Percentiles rank a stretch among this genome's conserved stretches.
These are phyloP conservation scores for Pemphigus obesinymphae DNA, from an alignment of 1,140 invertebrate genomes.

Conservation along the genomic window DNA sequence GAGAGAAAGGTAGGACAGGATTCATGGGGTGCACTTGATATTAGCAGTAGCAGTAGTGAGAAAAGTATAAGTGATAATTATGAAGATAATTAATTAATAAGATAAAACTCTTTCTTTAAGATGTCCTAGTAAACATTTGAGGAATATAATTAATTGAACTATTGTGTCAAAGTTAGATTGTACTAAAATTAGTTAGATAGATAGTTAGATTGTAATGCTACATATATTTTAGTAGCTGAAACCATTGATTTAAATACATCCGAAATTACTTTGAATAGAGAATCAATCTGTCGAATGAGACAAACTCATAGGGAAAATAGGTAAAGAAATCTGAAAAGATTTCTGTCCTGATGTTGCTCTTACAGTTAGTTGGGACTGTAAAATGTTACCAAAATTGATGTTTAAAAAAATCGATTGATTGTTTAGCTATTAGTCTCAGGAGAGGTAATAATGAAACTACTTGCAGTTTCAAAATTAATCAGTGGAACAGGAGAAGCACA, in stretches of 20 bases:
- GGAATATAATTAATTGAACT: not conserved
- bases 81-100: no score
- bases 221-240: not conserved
- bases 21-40: no score
- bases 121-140: no score
- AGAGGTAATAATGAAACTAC: not conserved
- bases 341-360: not conserved
- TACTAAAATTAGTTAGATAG: not conserved
- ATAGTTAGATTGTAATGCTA: not conserved
- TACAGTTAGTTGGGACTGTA: slow-evolving; percentile 45
- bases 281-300: not conserved
- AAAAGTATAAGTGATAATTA: no score
- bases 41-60: no score
- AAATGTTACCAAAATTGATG: slow-evolving; percentile 42
- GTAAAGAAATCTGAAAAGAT: not conserved
- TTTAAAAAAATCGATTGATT: slow-evolving; percentile 24
- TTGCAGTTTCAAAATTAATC: no score
- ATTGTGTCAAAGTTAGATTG: not conserved
- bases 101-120: no score
- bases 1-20: no score
- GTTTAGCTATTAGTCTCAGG: slow-evolving; percentile 2
- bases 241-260: not conserved
- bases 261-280: not conserved
- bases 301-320: not conserved
- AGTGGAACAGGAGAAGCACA: no score